Base-by-base conservation (phyloP, 2,888 invertebrate species). In the Euclidia mi region DNA sequence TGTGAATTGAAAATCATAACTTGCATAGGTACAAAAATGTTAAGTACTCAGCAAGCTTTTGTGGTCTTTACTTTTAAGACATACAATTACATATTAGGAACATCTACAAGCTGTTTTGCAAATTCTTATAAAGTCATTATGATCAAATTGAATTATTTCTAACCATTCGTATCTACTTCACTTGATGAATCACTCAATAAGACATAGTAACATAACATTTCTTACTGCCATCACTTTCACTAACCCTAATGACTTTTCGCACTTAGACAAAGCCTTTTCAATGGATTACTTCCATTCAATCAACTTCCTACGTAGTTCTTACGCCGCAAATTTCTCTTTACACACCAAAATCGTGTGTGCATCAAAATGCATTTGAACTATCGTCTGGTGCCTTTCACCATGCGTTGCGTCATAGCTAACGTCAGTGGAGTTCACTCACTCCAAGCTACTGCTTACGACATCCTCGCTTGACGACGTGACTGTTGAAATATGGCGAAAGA, bases 371-470 rank as follows among this genome's bases (percentile, higher is more conserved):
- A 71, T 57, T 64, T 50, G 47, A 67, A 46, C 55, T 55, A 58
- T 53, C 50, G 56, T 52, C 56, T 43, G 46, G 57, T 50, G 81
- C 84, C 87, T 87, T 87, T 87, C 86, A 85, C 87, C 71, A 60
- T 61, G 59, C 65, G 81, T 77, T 87, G 73, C 74, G 67, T 61
- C 68, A 68, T 50, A 48, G 29, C 48, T 12, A 62, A 63, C 76
- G 78, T 79, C 79, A 75, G 35, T 49, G 25, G 81, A 83, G 84
- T 85, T 86, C 85, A 86, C 74, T 86, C 84, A 86, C 85, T 82
- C 76, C 66, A 51, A 51, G 62, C 12, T 29, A 25, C 20, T 25
- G 32, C 73, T 81, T 81, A 76, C 83, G 69, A 80, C 78, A 82
- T 67, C 47, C 55, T 7, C 55, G n/a, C 17, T 37, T 50, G 40